These are phyloP conservation scores for Ectemnius continuus DNA, from an alignment of 2,888 invertebrate species.

Conservation along the genomic window DNA sequence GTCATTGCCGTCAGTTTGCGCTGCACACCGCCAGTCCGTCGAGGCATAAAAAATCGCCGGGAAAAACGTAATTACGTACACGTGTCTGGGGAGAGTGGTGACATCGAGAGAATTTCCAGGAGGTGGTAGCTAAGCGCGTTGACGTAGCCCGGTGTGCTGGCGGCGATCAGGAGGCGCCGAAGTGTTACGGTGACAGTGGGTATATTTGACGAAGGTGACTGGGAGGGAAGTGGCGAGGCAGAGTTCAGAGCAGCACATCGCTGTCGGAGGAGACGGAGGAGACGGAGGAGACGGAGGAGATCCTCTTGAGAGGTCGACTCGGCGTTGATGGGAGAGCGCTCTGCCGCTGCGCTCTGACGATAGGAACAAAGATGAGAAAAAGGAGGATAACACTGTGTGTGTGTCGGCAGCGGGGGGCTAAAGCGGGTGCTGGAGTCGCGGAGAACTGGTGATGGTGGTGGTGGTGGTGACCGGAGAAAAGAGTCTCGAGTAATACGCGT, in stretches of 20 bases:
- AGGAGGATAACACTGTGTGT: slow-evolving; percentile 5
- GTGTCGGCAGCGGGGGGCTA: not conserved
- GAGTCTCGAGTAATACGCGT: slow-evolving; percentile 20
- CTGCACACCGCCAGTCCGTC: too few relatives aligned
- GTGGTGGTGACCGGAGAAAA: slow-evolving; percentile 27
- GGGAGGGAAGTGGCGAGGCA: not conserved
- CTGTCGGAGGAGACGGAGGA: not conserved
- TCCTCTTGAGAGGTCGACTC: slow-evolving; percentile 33
- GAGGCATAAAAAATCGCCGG: too few relatives aligned
- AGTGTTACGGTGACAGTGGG: slow-evolving; percentile 36
- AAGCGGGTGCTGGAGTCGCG: not conserved
- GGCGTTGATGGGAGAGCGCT: slow-evolving; percentile 35
- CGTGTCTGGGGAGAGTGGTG: too few relatives aligned
- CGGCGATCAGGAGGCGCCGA: slow-evolving; percentile 49
- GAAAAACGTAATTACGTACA: too few relatives aligned
- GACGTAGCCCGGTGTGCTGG: too few relatives aligned
- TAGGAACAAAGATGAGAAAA: slow-evolving; percentile 41
- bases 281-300: slow-evolving; percentile 25
- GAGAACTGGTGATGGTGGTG: not conserved
- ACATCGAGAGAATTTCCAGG: too few relatives aligned
- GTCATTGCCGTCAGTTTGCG: too few relatives aligned
- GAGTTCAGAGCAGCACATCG: slow-evolving; percentile 21
- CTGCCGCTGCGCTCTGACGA: slow-evolving; percentile 21
- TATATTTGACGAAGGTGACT: slow-evolving; percentile 30
- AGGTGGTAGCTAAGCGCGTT: too few relatives aligned